These are phyloP conservation scores for Amblyopsis hoosieri DNA, from an alignment of 2,797 vertebrate species.

Conservation along the genomic window DNA sequence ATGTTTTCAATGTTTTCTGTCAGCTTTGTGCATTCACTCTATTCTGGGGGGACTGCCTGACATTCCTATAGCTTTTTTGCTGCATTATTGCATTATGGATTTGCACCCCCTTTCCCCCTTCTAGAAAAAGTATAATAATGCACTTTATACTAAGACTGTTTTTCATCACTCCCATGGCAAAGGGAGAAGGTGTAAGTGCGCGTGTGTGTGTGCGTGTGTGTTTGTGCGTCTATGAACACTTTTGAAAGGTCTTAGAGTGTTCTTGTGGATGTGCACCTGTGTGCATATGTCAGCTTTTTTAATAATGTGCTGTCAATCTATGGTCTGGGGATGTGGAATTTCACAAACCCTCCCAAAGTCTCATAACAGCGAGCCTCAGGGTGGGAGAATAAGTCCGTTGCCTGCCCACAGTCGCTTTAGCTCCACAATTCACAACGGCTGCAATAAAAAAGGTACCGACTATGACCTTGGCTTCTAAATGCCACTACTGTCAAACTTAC, in stretches of 20 bases:
- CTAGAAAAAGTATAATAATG: constrained; percentile 72
- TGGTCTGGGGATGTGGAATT: constrained; percentile 56
- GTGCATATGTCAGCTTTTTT: constrained; percentile 56
- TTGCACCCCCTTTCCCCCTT: constrained; percentile 46
- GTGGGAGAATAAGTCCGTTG: constrained; percentile 63
- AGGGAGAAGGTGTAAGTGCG: constrained; percentile 15
- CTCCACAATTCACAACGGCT: constrained; percentile 48
- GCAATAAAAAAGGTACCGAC: constrained; percentile 50
- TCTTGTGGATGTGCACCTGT: constrained; percentile 37
- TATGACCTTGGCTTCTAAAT: constrained; percentile 24
- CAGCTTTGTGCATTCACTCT: constrained; percentile 47
- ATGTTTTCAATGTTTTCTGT: constrained; percentile 51
- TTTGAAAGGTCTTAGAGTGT: constrained; percentile 7
- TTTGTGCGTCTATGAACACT: constrained; percentile 14
- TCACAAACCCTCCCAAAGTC: constrained; percentile 63
- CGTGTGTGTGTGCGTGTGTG: constrained; percentile 26
- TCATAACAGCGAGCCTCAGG: constrained; percentile 68
- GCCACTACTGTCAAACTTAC: constrained; percentile 18
- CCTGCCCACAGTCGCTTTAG: constrained; percentile 43
- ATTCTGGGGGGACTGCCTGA: constrained; percentile 51
- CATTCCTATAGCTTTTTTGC: constrained; percentile 66
- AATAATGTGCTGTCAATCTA: constrained; percentile 79
- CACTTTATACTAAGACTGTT: constrained; percentile 64
- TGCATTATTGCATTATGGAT: constrained; percentile 76
- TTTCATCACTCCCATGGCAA: constrained; percentile 64